These are phyloP conservation scores for Tringa solitaria DNA, from an alignment of 2,113 vertebrate species.

Conservation along the genomic window DNA sequence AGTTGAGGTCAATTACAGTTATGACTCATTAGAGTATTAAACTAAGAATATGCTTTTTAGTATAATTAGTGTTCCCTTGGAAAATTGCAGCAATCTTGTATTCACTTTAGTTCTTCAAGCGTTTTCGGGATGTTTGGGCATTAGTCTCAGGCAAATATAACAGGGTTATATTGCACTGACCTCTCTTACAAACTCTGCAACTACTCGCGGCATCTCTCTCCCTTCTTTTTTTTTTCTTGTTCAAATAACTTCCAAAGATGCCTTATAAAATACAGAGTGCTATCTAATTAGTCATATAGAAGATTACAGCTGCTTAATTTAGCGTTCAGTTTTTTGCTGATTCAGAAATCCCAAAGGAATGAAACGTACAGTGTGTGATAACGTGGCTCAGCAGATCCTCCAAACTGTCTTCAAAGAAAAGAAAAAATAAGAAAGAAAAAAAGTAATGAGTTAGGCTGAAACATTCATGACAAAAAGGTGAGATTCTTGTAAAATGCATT, in stretches of 20 bases:
- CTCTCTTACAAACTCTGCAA: neutral
- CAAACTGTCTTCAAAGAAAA: neutral
- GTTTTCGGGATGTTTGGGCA: neutral
- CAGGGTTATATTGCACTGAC: conserved; percentile 11
- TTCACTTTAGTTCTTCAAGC: conserved; percentile 9
- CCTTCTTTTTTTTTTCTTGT: neutral
- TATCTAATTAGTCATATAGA: conserved; percentile 23
- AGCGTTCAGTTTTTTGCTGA: neutral
- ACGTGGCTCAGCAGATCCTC: neutral
- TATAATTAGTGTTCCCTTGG: conserved; percentile 34
- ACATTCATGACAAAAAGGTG: neutral
- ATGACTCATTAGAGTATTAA: conserved; percentile 53
- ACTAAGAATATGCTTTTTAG: conserved; percentile 18
- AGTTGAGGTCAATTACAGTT: conserved; percentile 47
- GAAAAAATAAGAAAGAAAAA: neutral
- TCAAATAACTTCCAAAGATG: neutral
- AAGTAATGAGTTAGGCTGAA: neutral
- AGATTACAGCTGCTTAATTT: conserved; percentile 13
- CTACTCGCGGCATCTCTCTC: neutral
- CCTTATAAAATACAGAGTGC: neutral
- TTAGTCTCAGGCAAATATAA: neutral
- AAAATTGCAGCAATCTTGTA: neutral
- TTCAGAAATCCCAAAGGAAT: neutral
- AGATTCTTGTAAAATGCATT: neutral
- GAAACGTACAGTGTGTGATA: neutral